Conservation (phyloP, 2,113 vertebrate genomes). For the Zapornia atra region DNA sequence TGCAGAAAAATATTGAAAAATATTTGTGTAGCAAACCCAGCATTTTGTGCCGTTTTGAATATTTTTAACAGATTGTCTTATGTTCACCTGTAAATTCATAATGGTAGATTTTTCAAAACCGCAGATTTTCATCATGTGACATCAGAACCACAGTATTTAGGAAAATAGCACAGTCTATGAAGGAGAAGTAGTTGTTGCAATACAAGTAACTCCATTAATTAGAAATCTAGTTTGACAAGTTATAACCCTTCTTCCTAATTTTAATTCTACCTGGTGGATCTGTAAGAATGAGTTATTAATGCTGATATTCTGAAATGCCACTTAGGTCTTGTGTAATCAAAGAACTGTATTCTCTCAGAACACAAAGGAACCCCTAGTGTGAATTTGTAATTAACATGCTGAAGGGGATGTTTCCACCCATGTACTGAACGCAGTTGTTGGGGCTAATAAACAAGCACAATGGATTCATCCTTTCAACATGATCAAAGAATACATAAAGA, state of each 20-base stretch:
- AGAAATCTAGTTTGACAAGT: conserved; percentile 63
- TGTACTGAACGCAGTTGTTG: conserved; percentile 41
- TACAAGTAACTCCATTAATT: conserved; percentile 50
- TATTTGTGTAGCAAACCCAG: background rate
- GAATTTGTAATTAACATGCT: conserved; percentile 67
- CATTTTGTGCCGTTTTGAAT: background rate
- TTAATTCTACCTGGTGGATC: conserved; percentile 66
- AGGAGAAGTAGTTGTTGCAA: background rate
- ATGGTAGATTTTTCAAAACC: background rate
- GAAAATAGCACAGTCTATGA: background rate
- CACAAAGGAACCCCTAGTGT: conserved; percentile 67
- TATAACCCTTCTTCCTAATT: conserved; percentile 67
- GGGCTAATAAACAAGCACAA: conserved; percentile 68
- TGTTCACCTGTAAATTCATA: background rate
- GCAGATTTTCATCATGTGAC: background rate
- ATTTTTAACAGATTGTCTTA: background rate
- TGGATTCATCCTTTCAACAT: conserved; percentile 54
- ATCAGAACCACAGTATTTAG: background rate
- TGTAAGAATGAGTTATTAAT: conserved; percentile 75
- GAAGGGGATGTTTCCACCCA: conserved; percentile 60
- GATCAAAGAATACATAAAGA: conserved; percentile 68
- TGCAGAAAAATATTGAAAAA: background rate
- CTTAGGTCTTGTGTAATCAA: conserved; percentile 74
- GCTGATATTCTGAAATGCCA: conserved; percentile 68
- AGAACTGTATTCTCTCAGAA: conserved; percentile 72